phyloP scores from a whole-genome alignment of 2,888 invertebrate genomes.

The Lasioglossum malachurum region DNA sequence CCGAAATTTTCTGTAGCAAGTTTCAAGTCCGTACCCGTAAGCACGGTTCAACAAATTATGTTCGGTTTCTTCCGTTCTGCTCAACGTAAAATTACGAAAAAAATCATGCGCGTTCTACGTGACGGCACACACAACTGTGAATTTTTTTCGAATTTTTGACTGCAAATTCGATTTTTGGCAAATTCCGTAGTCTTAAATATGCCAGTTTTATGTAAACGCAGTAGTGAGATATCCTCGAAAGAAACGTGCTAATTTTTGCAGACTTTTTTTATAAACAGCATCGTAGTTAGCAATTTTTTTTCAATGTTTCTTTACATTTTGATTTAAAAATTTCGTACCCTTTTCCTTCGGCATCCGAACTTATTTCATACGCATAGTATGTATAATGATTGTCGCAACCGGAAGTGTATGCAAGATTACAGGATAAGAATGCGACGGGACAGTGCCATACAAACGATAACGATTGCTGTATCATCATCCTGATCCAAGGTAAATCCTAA shows the following conservation, averaged over 20 bases:
- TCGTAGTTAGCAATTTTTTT: too few species aligned
- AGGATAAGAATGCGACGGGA: conserved; percentile 45
- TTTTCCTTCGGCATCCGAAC: conserved; percentile 23
- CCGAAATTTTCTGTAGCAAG: too few species aligned
- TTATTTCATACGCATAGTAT: conserved; percentile 44
- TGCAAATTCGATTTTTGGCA: too few species aligned
- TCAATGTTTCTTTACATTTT: not conserved
- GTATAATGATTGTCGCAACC: conserved; percentile 55
- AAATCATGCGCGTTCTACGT: too few species aligned
- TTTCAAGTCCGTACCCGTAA: too few species aligned
- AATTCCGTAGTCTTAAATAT: not conserved
- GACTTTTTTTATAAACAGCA: not conserved
- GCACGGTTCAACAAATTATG: too few species aligned
- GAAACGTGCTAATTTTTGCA: too few species aligned
- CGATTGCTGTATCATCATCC: conserved; percentile 36
- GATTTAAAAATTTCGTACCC: not conserved
- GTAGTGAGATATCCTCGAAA: too few species aligned
- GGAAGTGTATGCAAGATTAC: conserved; percentile 63
- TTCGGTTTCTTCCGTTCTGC: too few species aligned
- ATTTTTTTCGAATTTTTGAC: too few species aligned
- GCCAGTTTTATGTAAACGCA: not conserved
- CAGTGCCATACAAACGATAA: conserved; percentile 44
- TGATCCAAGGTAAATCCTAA: conserved; percentile 42
- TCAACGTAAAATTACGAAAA: too few species aligned
- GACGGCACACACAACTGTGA: too few species aligned